Percentiles rank a stretch among this genome's conserved stretches.
These are phyloP conservation scores for Cephalopterus ornatus DNA, from an alignment of 2,113 vertebrate species.

Conservation along the genomic window DNA sequence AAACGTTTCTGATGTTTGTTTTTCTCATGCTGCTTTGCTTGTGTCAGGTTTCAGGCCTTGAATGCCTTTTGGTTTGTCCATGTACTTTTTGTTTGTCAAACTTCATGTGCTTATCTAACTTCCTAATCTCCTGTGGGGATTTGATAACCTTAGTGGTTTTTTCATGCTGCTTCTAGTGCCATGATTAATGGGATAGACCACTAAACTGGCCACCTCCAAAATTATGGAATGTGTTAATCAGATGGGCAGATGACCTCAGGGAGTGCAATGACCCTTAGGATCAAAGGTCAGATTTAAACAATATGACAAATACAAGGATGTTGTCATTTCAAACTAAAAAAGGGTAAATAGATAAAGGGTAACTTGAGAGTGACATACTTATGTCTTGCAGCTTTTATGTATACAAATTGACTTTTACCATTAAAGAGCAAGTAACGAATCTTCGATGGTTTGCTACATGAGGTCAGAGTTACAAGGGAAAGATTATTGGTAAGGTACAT, in stretches of 20 bases:
- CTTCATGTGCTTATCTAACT: constrained; percentile 69
- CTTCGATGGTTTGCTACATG: not conserved
- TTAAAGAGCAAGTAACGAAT: not conserved
- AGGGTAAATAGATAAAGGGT: constrained; percentile 22
- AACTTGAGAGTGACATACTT: not conserved
- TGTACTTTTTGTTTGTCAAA: constrained; percentile 65
- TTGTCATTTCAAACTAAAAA: constrained; percentile 58
- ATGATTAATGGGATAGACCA: constrained; percentile 80
- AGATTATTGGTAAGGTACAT: not conserved
- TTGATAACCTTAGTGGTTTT: constrained; percentile 60
- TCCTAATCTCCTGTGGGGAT: constrained; percentile 69
- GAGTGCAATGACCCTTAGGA: constrained; percentile 67
- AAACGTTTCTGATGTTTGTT: constrained; percentile 58
- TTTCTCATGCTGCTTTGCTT: constrained; percentile 60
- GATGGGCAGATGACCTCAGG: constrained; percentile 64
- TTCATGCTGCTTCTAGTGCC: constrained; percentile 52
- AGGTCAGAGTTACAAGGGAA: not conserved
- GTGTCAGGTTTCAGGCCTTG: constrained; percentile 61
- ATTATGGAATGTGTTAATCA: constrained; percentile 89
- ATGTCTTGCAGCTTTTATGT: not conserved
- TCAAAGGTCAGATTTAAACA: constrained; percentile 83
- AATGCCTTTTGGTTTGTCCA: constrained; percentile 18
- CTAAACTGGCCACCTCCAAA: constrained; percentile 75
- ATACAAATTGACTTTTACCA: not conserved
- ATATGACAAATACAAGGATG: constrained; percentile 72